A percentile compares a stretch with the other conserved stretches of the same genome.
Conservation (phyloP, 2,888 invertebrate species). For the Drosophila demipolita region DNA sequence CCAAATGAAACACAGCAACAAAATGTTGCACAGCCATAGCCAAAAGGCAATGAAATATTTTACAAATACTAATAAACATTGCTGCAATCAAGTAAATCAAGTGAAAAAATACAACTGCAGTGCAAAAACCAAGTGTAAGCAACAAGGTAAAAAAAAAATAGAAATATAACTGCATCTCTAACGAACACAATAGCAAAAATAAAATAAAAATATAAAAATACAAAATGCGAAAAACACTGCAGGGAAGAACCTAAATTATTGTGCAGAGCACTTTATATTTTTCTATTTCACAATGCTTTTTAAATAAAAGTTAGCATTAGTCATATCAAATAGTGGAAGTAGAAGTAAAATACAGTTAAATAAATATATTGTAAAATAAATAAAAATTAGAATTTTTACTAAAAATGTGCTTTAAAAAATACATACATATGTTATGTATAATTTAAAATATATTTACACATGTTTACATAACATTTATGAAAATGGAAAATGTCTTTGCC, state of each 20-base stretch:
- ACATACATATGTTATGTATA: not conserved
- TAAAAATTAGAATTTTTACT: not conserved
- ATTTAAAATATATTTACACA: not conserved
- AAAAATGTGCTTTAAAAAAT: not conserved
- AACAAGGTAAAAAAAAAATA: slow-evolving; percentile 14
- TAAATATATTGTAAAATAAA: not conserved
- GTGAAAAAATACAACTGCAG: slow-evolving; percentile 51
- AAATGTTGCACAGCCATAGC: slow-evolving; percentile 18
- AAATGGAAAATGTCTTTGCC: not conserved
- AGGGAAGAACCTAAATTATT: not conserved
- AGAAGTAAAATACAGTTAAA: not conserved
- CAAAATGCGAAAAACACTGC: not conserved
- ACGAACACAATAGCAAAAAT: slow-evolving; percentile 6
- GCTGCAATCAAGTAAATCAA: slow-evolving; percentile 70
- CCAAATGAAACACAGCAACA: slow-evolving; percentile 8
- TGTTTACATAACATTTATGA: not conserved
- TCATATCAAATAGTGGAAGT: not conserved
- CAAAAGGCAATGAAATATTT: slow-evolving; percentile 48
- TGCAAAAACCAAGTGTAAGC: slow-evolving; percentile 10
- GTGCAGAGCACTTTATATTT: not conserved
- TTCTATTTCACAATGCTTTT: not conserved
- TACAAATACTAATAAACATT: slow-evolving; percentile 70
- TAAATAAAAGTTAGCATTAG: not conserved
- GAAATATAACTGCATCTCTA: slow-evolving; percentile 9
- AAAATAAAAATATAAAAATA: not conserved